Evolutionary conservation across 1,140 invertebrate genomes (phyloP), one percentile per base, ranked within the genome.

Genomic region (Spodoptera litura): DNA sequence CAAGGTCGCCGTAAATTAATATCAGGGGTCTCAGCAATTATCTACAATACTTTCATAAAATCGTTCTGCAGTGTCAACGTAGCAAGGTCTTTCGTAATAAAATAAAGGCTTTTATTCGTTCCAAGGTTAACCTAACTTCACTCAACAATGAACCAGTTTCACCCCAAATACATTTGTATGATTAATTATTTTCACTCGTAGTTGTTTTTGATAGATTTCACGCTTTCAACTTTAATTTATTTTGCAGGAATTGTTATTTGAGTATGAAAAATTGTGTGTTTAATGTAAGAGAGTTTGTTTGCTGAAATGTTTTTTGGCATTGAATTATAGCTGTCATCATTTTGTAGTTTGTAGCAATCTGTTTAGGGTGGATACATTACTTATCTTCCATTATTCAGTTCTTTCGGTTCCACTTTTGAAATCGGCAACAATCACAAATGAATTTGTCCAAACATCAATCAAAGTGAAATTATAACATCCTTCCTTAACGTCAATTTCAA

Each of bases 131-230:
- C 64, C 25, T 68, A 38, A 53, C 12, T 52, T 68, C 49, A 27
- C 10, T 20, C 25, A 27, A 68, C 64, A 68, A 68, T 64, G 31
- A 66, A 13, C 15, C 61, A 20, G 38, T 31, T 15, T 64, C 61
- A 10, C 31, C 35, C 64, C 64, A 12, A 68, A 68, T 68, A 68
- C 64, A 68, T 68, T 68, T 68, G 20, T 52, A 31, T 68, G 64
- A 68, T 68, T 52, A 68, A 68, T 68, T 68, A n/a, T 31, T 31
- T 31, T 68, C 49, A 68, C 38, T 38, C 61, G 38, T 64, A 20
- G 61, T 64, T 64, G 35, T 64, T 64, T 44, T 64, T 64, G 61
- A 64, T 64, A 64, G 61, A 64, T 64, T 64, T 64, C 38, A 64
- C 44, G 61, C 61, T 64, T 64, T 64, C 15, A 49, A 20, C 61